These are phyloP conservation scores for Tychaedon coryphoeus DNA, from an alignment of 2,113 vertebrate species.

Conservation along the genomic window DNA sequence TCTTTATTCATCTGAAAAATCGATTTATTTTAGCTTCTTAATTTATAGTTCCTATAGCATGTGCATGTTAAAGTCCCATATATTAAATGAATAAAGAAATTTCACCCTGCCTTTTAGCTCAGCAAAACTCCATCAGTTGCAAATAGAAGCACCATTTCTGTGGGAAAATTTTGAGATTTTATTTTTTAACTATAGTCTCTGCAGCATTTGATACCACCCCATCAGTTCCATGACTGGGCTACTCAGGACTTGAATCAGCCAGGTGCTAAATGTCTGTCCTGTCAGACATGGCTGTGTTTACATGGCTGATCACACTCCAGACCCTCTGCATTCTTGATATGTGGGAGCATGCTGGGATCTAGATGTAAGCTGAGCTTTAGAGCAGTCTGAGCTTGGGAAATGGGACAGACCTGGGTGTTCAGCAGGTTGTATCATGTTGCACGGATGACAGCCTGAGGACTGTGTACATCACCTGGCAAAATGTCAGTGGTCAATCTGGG, in stretches of 20 bases:
- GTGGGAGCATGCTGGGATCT: background rate
- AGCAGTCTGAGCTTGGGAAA: background rate
- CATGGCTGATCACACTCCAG: fast-evolving
- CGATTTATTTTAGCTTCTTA: background rate
- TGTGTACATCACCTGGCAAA: background rate
- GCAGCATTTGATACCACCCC: background rate
- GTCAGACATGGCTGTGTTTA: background rate
- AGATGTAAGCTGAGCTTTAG: background rate
- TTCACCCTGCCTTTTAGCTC: background rate
- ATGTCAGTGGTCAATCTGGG: background rate
- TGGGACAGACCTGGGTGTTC: background rate
- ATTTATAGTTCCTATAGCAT: background rate
- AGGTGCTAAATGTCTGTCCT: background rate
- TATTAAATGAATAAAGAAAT: background rate
- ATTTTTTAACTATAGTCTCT: background rate
- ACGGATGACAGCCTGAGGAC: background rate
- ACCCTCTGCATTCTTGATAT: background rate
- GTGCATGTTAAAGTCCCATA: background rate
- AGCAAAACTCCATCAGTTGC: background rate
- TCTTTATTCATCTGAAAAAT: background rate
- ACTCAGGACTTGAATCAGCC: background rate
- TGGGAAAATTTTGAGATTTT: background rate
- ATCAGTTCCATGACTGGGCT: background rate
- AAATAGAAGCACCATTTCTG: background rate
- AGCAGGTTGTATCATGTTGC: fast-evolving